Base-by-base conservation (phyloP, 2,113 vertebrate genomes). In the Columba janthina region DNA sequence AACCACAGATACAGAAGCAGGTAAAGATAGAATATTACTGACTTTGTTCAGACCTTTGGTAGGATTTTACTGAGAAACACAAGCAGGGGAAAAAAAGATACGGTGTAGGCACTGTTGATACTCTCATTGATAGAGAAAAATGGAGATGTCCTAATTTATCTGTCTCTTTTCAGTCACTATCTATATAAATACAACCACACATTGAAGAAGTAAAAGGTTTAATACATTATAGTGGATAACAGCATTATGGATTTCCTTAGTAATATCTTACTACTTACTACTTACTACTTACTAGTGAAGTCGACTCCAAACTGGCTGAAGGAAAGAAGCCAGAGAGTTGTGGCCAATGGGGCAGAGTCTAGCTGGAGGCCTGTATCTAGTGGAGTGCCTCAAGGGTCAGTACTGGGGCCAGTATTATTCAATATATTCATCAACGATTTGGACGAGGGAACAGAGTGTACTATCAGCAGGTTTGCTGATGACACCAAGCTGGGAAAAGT, bases 11-110 rank as follows among this genome's bases (percentile, higher is more conserved):
- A 40, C 2, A 12, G n/a, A 85, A 7, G 3, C 6, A 65, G 3
- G 31, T 58, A 65, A 85, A 61, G 14, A 19, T 15, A 62, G 36
- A 76, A 58, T 8, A 11, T 54, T 76, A 57, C 14, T 57, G 48
- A 51, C 3, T 48, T 42, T 20, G 6, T 46, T 80, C n/a, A 70
- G 36, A 29, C 2, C 6, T 51, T 26, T 76, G 12, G 61, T 7
- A 65, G 54, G 57, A 66, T 71, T 83, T 77, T 46, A 46, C 3
- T 13, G 5, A 36, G 32, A 85, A 86, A 10, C 13, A 64, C 3
- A 69, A 34, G 32, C 0, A 8, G 38, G 7, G 12, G 1, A 3
- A 3, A 11, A 46, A 58, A 14, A 11, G 1, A n/a, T 22, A 13
- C 11, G 5, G 10, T 32, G 31, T 1, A 50, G 21, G 9, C 15